A percentile compares a stretch with the other conserved stretches of the same genome.
Conservation (phyloP, 2,797 vertebrate genomes). For the Gallinago nigripennis region DNA sequence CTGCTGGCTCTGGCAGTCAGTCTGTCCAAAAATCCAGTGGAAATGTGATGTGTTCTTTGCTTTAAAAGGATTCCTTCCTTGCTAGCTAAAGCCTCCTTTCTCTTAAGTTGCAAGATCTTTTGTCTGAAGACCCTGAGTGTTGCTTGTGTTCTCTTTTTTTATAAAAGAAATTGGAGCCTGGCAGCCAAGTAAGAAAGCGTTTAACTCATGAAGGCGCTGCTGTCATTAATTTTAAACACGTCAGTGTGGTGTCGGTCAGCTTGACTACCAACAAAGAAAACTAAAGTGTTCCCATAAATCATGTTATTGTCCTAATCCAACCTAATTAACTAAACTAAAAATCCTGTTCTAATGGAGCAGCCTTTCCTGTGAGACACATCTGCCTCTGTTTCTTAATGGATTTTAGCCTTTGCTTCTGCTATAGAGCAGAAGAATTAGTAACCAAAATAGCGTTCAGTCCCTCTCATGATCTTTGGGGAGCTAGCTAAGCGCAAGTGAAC, state of each 20-base stretch:
- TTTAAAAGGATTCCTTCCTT: conserved; percentile 16
- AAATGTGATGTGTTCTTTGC: neutral
- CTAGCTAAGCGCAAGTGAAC: neutral
- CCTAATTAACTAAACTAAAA: conserved; percentile 53
- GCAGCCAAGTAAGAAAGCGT: conserved; percentile 54
- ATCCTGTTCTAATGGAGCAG: conserved; percentile 9
- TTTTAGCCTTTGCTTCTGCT: conserved; percentile 24
- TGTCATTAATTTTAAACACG: conserved; percentile 53
- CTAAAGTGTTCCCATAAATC: conserved; percentile 60
- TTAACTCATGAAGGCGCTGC: conserved; percentile 55
- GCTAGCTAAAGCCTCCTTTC: conserved; percentile 32
- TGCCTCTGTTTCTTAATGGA: conserved; percentile 39
- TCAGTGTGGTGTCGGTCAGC: conserved; percentile 44
- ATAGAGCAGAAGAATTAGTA: neutral
- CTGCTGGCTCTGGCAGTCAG: neutral
- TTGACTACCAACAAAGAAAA: conserved; percentile 40
- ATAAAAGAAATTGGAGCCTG: neutral
- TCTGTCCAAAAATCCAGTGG: neutral
- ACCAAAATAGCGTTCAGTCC: neutral
- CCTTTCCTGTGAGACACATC: conserved; percentile 62
- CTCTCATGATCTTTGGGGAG: neutral
- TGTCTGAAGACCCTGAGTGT: conserved; percentile 35
- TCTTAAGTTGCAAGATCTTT: conserved; percentile 39
- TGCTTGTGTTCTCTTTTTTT: conserved; percentile 44
- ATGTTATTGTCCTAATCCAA: conserved; percentile 60